Evolutionary conservation across 2,113 vertebrate species (phyloP).

Genomic region (Scalopus aquaticus): DNA sequence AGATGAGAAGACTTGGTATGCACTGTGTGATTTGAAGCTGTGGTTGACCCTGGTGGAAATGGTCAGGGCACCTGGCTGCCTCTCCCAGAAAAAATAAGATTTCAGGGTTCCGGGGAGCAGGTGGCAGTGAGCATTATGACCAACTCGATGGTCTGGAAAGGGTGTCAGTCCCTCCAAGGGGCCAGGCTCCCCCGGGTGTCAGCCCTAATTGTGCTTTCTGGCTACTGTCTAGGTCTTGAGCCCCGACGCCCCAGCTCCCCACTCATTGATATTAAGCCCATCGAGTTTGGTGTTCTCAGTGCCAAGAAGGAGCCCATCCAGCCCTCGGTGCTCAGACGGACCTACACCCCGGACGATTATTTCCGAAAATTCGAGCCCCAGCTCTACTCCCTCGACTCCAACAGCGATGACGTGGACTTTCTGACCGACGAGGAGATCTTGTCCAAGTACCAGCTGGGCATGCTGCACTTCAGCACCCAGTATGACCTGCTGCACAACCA

Average conservation of each 20-base stretch:
- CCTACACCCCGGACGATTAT: constrained; percentile 89
- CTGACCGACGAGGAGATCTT: constrained; percentile 93
- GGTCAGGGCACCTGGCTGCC: accelerated
- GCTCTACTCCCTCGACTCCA: constrained; percentile 89
- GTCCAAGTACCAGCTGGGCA: constrained; percentile 92
- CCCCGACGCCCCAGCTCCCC: constrained; percentile 90
- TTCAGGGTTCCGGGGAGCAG: neutral
- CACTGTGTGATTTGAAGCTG: accelerated
- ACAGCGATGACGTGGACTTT: constrained; percentile 89
- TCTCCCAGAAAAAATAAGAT: neutral
- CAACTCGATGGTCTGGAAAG: neutral
- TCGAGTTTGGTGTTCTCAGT: constrained; percentile 91
- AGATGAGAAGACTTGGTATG: neutral
- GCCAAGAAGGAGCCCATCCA: constrained; percentile 92
- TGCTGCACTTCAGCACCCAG: constrained; percentile 94
- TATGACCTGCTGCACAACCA: constrained; percentile 92
- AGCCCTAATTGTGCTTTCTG: neutral
- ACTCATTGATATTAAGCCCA: constrained; percentile 90
- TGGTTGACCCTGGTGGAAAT: accelerated
- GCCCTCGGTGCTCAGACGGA: constrained; percentile 88
- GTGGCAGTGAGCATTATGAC: neutral
- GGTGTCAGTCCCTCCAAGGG: accelerated
- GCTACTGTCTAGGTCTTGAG: constrained; percentile 85
- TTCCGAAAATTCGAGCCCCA: constrained; percentile 91
- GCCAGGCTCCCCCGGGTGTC: accelerated